A percentile compares a stretch with the other conserved stretches of the same genome.
Evolutionary conservation across 53 echinoderm and acorn worm species (phyloP).

Genomic region (Echinometra lucunter): DNA sequence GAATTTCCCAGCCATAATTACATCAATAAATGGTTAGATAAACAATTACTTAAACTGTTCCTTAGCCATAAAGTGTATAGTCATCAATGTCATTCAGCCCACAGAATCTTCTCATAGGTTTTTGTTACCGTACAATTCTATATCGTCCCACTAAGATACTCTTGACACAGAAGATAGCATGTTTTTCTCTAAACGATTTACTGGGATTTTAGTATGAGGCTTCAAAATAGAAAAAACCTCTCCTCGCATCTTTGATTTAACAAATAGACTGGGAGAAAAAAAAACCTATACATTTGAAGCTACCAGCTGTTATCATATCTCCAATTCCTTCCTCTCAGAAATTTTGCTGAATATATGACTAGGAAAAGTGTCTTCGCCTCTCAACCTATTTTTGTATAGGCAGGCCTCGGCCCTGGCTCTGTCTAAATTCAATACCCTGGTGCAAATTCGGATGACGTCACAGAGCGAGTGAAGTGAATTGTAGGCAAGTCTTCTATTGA

Average conservation of each 20-base stretch:
- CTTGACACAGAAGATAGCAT: too few relatives aligned
- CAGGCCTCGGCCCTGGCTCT: not conserved
- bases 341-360: not conserved
- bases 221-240: too few relatives aligned
- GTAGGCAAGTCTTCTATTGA: not conserved
- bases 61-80: too few relatives aligned
- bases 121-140: too few relatives aligned
- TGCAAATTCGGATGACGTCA: conserved; percentile 23
- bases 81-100: too few relatives aligned
- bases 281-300: not conserved
- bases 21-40: too few relatives aligned
- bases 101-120: too few relatives aligned
- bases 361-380: conserved; percentile 7
- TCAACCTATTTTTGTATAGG: not conserved
- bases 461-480: conserved; percentile 15
- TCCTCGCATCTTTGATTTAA: not conserved
- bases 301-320: not conserved
- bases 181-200: too few relatives aligned
- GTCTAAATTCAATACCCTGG: conserved; percentile 19
- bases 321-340: not conserved
- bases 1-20: too few relatives aligned
- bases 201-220: too few relatives aligned
- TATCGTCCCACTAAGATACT: too few relatives aligned
- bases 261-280: not conserved
- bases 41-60: too few relatives aligned